Conservation (phyloP, 2,888 invertebrate species). For the Pilophorus perplexus region DNA sequence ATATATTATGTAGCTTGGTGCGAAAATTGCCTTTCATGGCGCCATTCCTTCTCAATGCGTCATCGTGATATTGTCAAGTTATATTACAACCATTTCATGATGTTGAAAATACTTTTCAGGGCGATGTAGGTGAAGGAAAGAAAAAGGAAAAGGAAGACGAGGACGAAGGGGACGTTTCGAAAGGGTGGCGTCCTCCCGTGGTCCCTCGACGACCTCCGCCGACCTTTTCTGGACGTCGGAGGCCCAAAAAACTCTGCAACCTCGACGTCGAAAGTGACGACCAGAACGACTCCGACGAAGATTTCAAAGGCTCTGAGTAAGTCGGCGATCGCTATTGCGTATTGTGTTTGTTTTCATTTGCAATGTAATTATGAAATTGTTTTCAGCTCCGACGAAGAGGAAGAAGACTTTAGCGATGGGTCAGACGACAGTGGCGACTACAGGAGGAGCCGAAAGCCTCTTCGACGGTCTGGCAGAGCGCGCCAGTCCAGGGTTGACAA, state of each 20-base stretch:
- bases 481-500: slow-evolving; percentile 57
- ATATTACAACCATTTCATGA: too few relatives aligned
- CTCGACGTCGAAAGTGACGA: slow-evolving; percentile 76
- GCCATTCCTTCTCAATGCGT: too few relatives aligned
- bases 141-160: slow-evolving; percentile 50
- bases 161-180: slow-evolving; percentile 51
- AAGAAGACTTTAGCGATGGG: slow-evolving; percentile 58
- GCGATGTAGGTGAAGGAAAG: slow-evolving; percentile 40
- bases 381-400: slow-evolving; percentile 55
- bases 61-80: too few relatives aligned
- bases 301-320: slow-evolving; percentile 81
- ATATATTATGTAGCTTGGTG: too few relatives aligned
- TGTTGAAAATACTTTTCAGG: too few relatives aligned
- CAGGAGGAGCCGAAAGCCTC: slow-evolving; percentile 51
- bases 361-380: too few relatives aligned
- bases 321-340: slow-evolving; percentile 49
- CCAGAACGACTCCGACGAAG: slow-evolving; percentile 81
- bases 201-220: slow-evolving; percentile 48
- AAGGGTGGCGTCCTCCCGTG: slow-evolving; percentile 48
- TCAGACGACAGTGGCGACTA: slow-evolving; percentile 56
- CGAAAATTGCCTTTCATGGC: too few relatives aligned
- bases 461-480: slow-evolving; percentile 58
- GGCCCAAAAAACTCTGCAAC: slow-evolving; percentile 73
- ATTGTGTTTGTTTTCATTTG: neutral
- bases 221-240: slow-evolving; percentile 56